These are phyloP conservation scores for Cebus imitator DNA, from an alignment of 2,113 vertebrate species.

Conservation along the genomic window DNA sequence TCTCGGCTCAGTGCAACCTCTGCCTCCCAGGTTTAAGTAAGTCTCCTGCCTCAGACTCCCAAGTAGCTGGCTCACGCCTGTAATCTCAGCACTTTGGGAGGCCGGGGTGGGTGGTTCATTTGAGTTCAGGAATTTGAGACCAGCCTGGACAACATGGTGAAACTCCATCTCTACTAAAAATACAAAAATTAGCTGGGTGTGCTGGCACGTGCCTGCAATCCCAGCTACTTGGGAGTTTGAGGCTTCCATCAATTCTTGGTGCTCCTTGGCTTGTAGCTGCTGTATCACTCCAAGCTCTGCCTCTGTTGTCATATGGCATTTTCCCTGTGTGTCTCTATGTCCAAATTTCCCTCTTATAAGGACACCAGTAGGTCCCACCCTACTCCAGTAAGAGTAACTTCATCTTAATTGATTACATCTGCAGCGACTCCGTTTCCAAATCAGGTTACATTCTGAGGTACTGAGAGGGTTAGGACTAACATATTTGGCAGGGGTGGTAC, in stretches of 20 bases:
- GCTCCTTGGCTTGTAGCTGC: not conserved
- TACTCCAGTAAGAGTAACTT: not conserved
- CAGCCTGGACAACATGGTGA: too few species aligned
- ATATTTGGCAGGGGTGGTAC: not conserved
- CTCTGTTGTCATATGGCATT: not conserved
- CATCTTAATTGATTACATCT: slow-evolving; percentile 12
- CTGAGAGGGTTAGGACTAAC: not conserved
- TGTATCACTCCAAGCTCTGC: not conserved
- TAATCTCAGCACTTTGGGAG: too few species aligned
- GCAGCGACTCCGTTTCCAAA: not conserved
- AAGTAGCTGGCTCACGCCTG: too few species aligned
- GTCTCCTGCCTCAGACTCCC: too few species aligned
- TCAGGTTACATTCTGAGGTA: slow-evolving; percentile 17
- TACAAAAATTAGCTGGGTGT: too few species aligned
- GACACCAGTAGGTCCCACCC: not conserved
- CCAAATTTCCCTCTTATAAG: not conserved
- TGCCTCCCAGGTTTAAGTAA: too few species aligned
- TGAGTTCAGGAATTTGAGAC: too few species aligned
- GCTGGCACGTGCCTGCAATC: too few species aligned
- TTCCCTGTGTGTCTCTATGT: not conserved
- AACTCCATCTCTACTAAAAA: too few species aligned
- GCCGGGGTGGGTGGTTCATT: too few species aligned
- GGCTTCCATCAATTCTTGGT: not conserved
- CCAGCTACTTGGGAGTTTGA: too few species aligned
- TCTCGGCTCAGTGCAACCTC: too few species aligned